Percentiles rank a stretch among this genome's conserved stretches.
Evolutionary conservation across 2,797 vertebrate species (phyloP).

Genomic region (Pelodytes ibericus): DNA sequence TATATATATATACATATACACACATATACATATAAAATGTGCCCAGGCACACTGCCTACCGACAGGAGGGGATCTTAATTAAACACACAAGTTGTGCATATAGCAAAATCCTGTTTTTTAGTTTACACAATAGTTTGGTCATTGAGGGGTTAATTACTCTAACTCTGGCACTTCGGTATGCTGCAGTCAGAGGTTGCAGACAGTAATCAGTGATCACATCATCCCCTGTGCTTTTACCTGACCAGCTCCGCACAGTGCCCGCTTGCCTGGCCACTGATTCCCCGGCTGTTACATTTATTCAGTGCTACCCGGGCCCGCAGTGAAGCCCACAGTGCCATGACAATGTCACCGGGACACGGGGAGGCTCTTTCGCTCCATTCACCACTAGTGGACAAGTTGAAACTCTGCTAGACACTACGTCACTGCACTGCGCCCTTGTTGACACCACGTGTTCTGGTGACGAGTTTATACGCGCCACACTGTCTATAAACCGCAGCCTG

Average conservation of each 20-base stretch:
- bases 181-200: no score
- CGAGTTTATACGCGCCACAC: neutral
- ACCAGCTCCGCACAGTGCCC: slow-evolving; percentile 42
- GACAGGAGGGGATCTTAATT: no score
- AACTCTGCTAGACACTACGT: neutral
- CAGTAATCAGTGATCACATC: no score
- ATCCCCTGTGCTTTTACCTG: slow-evolving; percentile 30
- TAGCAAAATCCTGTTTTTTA: no score
- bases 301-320: neutral
- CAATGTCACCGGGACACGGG: slow-evolving; percentile 23
- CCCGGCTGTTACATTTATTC: neutral
- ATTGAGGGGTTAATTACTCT: no score
- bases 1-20: no score
- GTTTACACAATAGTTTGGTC: no score
- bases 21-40: no score
- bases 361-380: neutral
- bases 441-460: slow-evolving; percentile 37
- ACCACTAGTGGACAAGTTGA: slow-evolving; percentile 26
- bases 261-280: neutral
- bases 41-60: no score
- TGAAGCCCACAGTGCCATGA: slow-evolving; percentile 22
- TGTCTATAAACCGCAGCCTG: neutral
- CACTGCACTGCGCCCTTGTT: slow-evolving; percentile 19
- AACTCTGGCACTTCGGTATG: no score
- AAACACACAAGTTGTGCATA: no score